Evolutionary conservation across 2,888 invertebrate species (phyloP).

Genomic region (Spilosoma lubricipeda): DNA sequence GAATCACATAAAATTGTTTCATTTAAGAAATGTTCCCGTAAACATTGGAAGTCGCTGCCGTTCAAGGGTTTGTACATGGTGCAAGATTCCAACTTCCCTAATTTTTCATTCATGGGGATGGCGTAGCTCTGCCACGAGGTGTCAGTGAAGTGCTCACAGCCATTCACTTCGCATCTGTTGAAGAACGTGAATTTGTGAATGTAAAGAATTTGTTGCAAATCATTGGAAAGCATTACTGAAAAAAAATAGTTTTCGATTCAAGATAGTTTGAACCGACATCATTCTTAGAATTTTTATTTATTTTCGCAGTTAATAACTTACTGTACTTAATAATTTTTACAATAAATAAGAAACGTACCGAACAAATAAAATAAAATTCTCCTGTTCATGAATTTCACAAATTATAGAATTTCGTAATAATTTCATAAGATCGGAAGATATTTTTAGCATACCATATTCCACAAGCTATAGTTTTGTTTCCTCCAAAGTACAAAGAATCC

Average conservation of each 20-base stretch:
- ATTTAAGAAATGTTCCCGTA: conserved; percentile 68
- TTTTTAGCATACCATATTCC: neutral
- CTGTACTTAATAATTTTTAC: too few species aligned
- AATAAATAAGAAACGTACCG: neutral
- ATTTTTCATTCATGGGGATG: conserved; percentile 65
- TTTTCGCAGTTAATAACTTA: too few species aligned
- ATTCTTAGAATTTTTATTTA: neutral
- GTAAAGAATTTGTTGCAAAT: neutral
- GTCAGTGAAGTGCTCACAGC: conserved; percentile 78
- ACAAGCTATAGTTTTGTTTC: neutral
- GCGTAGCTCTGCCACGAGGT: conserved; percentile 78
- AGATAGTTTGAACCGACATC: too few species aligned
- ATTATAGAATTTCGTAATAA: neutral
- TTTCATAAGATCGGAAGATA: neutral
- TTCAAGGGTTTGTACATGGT: conserved; percentile 61
- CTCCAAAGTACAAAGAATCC: neutral
- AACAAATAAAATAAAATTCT: neutral
- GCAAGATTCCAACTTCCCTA: conserved; percentile 61
- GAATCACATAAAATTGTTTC: conserved; percentile 66
- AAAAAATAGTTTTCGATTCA: neutral
- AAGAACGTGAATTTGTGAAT: neutral
- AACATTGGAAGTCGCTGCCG: conserved; percentile 60
- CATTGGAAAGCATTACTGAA: neutral
- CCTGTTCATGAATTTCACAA: neutral
- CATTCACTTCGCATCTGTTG: conserved; percentile 72